Evolutionary conservation across 2,113 vertebrate species (phyloP).

Genomic region (Sula dactylatra): DNA sequence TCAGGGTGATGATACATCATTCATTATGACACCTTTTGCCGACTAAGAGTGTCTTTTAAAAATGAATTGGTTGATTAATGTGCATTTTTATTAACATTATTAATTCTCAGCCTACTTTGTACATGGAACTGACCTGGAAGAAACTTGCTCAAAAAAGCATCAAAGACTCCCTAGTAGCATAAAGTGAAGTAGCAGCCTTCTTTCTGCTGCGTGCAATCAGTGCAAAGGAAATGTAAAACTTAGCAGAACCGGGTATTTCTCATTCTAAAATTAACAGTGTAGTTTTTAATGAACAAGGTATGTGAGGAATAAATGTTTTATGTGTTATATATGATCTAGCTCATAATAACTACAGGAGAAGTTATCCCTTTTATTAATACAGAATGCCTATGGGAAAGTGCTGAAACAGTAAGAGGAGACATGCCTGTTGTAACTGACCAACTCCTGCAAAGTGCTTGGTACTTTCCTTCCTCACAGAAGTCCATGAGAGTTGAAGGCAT

Average conservation of each 20-base stretch:
- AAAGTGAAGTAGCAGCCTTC: background rate
- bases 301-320: background rate
- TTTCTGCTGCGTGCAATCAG: background rate
- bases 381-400: background rate
- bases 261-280: background rate
- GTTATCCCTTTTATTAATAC: background rate
- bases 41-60: slow-evolving; percentile 4
- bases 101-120: background rate
- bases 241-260: background rate
- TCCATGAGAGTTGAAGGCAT: background rate
- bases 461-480: background rate
- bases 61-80: slow-evolving; percentile 33
- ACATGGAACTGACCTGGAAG: background rate
- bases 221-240: background rate
- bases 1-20: slow-evolving; percentile 12
- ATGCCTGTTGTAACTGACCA: background rate
- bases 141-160: background rate
- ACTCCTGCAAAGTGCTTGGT: background rate
- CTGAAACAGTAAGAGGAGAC: background rate
- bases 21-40: slow-evolving; percentile 35
- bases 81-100: background rate
- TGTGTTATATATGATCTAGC: background rate
- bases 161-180: background rate
- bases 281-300: background rate
- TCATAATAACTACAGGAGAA: background rate